Evolutionary conservation across 1,140 invertebrate genomes (phyloP), one percentile per base, ranked within the genome.

Genomic region (Cotesia typhae): DNA sequence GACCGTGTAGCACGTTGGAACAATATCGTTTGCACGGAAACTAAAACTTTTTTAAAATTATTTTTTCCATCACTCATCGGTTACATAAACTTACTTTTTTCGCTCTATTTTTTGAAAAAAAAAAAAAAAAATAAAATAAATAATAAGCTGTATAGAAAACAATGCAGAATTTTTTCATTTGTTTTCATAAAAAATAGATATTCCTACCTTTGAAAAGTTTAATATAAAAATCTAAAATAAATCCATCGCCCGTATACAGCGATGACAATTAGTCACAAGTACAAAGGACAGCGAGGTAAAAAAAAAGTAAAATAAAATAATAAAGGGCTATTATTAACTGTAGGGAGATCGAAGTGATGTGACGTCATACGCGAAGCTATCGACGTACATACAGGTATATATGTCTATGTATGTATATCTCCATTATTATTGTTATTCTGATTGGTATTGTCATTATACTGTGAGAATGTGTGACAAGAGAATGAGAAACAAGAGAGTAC

Each of bases 401-500:
- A 28, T 28, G 3, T 28, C 1, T 3, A 53, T 35, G 35, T 28
- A 28, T 28, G 2, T 3, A 53, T 35, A 52, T 52, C 36, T 47
- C 10, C 20, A 20, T 36, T 36, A 41, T 55, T 55, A 55, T 55
- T 55, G 12, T 55, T 55, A n/a, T 55, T 4, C 4, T 55, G 9
- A 55, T 55, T 67, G 64, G n/a, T 66, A 6, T 28, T 66, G 4
- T 14, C 37, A 51, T 53, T 41, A 67, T 60, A 35, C 28, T 71
- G 70, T 38, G 12, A 51, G 70, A 9, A 47, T 47, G 38, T 47
- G 41, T 47, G 41, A 47, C 41, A 47, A 47, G 41, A 47, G 41
- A 47, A 47, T 60, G 28, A 53, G 70, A 67, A 72, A 72, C 64
- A 59, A 53, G 70, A 71, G 61, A 14, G 70, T 72, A 67, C 63